Evolutionary conservation across 2,888 invertebrate genomes (phyloP), one percentile per base, ranked within the genome.

Genomic region (Hypercompe scribonia): DNA sequence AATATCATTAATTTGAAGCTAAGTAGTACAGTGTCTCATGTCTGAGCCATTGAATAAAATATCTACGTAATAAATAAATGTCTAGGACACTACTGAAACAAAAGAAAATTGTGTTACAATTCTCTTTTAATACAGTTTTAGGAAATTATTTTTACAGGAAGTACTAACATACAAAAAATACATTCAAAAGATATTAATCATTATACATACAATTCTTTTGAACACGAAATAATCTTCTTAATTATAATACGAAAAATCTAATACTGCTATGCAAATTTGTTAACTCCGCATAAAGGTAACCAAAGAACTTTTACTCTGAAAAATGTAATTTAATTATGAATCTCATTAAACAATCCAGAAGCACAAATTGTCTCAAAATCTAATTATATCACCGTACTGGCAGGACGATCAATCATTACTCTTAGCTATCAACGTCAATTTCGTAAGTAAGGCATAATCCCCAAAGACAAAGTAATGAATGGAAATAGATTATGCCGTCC

Each of bases 371-470:
- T 58, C 21, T 39, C 68, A 68, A 68, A 68, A 68, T 54, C 67
- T 76, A 72, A 80, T 78, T 77, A 78, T 69, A 39, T 71, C 63
- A n/a, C 65, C 58, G 33, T 63, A 36, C 70, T 74, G 71, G 72
- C 64, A 73, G 71, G 63, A 71, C 46, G 42, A 86, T 86, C 84
- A 80, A 87, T 87, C 87, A 87, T 80, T 79, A 81, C 73, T 77
- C 31, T 77, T 77, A 71, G 61, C 76, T 80, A 83, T 85, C 83
- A 82, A 78, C 73, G 79, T 73, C 80, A 79, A 78, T 82, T 80
- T 83, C 75, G 76, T 81, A 78, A 82, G 80, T 64, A 71, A 65
- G 39, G 69, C 77, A 74, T 81, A 82, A 85, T 85, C 80, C 82
- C 39, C 7, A 46, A 73, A 73, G 81, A 70, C 79, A 83, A 70